These are phyloP conservation scores for Psephotus haematonotus DNA, from an alignment of 2,113 vertebrate species.

Conservation along the genomic window DNA sequence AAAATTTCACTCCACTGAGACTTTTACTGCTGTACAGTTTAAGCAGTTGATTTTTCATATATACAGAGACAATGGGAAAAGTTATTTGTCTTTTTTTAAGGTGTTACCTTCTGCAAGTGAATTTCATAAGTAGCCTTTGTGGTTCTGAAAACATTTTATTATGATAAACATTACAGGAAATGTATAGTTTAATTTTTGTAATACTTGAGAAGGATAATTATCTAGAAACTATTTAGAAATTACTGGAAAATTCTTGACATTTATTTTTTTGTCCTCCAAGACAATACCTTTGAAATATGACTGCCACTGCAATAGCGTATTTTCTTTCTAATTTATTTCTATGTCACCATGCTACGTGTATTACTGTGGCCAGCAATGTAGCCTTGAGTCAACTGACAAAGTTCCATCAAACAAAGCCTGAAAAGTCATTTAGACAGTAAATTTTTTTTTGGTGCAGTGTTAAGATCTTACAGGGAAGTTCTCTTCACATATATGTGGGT, in stretches of 20 bases:
- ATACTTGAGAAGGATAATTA: not conserved
- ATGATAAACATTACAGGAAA: not conserved
- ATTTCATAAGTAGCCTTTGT: not conserved
- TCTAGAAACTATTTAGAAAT: not conserved
- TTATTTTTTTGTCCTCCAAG: not conserved
- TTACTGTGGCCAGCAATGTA: not conserved
- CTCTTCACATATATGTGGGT: not conserved
- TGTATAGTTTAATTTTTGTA: not conserved
- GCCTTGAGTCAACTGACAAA: not conserved
- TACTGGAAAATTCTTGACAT: not conserved
- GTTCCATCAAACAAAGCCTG: not conserved
- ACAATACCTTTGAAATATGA: not conserved
- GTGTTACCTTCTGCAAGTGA: not conserved
- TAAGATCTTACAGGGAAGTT: not conserved
- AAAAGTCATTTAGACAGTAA: not conserved
- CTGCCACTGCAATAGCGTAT: not conserved
- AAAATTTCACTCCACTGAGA: not conserved
- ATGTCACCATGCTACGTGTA: not conserved
- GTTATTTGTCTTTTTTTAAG: not conserved
- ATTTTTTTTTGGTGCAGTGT: not conserved
- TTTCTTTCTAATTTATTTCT: not conserved
- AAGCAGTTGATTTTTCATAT: not conserved
- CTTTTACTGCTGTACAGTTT: not conserved
- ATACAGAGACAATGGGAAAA: not conserved
- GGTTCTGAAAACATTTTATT: not conserved